phyloP scores from a whole-genome alignment of 2,113 vertebrate species.

The Dunckerocampus dactyliophorus region DNA sequence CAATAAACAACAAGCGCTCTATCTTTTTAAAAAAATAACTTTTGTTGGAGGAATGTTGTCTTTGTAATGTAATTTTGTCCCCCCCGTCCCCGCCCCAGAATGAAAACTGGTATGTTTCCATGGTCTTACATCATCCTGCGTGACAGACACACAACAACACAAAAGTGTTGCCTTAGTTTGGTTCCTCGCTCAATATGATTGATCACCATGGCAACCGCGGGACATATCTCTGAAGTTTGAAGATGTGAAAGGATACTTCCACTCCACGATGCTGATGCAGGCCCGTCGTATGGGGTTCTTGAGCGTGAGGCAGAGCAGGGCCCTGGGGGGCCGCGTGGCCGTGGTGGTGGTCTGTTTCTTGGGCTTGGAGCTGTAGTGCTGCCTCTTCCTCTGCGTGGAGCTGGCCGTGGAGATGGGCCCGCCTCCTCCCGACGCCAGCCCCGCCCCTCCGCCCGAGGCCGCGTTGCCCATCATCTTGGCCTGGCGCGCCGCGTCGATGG shows the following conservation, averaged over 20 bases:
- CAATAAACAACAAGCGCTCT: too few species aligned
- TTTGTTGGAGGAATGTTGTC: too few species aligned
- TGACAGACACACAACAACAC: too few species aligned
- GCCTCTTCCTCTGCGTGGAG: conserved; percentile 93
- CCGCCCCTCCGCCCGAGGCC: conserved; percentile 45
- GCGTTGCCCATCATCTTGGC: conserved; percentile 93
- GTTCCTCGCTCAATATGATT: too few species aligned
- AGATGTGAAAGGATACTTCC: conserved; percentile 94
- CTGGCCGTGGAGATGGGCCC: conserved; percentile 92
- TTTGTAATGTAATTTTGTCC: too few species aligned
- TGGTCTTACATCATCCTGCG: too few species aligned
- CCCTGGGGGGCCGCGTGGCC: conserved; percentile 88
- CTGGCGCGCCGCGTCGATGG: conserved; percentile 92
- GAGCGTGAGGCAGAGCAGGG: conserved; percentile 94
- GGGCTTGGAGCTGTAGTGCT: conserved; percentile 92
- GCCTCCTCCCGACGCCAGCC: conserved; percentile 64
- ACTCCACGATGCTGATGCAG: conserved; percentile 99
- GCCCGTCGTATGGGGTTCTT: conserved; percentile 97
- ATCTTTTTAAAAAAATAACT: too few species aligned
- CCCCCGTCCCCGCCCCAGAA: too few species aligned
- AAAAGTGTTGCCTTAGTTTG: too few species aligned
- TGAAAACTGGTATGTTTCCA: too few species aligned
- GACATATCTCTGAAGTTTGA: not conserved
- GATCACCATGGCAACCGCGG: not conserved
- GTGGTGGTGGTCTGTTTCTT: conserved; percentile 90